Evolutionary conservation across 2,888 invertebrate genomes (phyloP), one percentile per base, ranked within the genome.

Genomic region (Hydraecia micacea): DNA sequence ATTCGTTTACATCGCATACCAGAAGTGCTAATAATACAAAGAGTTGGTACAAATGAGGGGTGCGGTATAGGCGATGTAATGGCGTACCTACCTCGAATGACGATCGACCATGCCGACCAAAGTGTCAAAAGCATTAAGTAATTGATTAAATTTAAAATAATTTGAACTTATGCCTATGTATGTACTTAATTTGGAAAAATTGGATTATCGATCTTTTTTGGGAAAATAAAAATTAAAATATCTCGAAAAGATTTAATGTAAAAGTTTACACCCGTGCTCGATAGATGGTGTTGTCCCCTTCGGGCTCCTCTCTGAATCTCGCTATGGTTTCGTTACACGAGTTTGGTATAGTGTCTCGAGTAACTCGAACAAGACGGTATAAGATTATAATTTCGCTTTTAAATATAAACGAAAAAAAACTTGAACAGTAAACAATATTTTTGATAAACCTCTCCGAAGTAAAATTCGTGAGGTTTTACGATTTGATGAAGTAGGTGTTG

Each of bases 381-480:
- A n/a, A 3, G n/a, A 55, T n/a, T 65, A 1, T 67, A 42, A 67
- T 42, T 67, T 67, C 5, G 28, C 21, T 3, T 21, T 42, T 67
- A 3, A 42, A 7, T 0, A 6, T 42, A 15, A 68, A 42, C 28
- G 6, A 13, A 21, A 71, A 71, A n/a, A 70, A 73, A n/a, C 36
- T 13, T 25, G 21, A 49, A 70, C 72, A 32, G 32, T 18, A 32
- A 72, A 72, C 18, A 36, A 1, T 18, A 74, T 74, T 74, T 74
- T 74, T 74, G 74, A 42, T 28, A 74, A 55, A 74, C 32, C 74
- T 55, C 42, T 74, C 55, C 74, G 55, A 42, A 74, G 32, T 74
- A 4, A 74, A 55, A 55, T 74, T 74, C 74, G 39, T 39, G 74
- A 55, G 74, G 28, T 74, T 73, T 55, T 42, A 55, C 32, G 2